phyloP scores from a whole-genome alignment of 2,113 vertebrate genomes.

The Solea solea region DNA sequence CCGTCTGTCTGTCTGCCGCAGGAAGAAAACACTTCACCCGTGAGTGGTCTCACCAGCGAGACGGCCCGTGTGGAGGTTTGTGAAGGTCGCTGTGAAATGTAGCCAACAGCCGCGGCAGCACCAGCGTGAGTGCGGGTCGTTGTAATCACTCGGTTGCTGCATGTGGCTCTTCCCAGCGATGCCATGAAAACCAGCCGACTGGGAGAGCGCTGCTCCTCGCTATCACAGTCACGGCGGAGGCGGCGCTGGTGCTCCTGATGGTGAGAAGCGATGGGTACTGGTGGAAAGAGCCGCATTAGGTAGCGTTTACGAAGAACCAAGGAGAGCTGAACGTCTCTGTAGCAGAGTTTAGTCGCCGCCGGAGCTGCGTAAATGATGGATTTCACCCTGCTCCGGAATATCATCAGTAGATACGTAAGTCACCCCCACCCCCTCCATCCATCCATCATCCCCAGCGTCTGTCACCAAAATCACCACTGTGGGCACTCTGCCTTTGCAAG shows the following conservation, averaged over 20 bases:
- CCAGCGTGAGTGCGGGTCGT: slow-evolving; percentile 15
- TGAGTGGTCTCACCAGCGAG: too few species aligned
- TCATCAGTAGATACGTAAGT: slow-evolving; percentile 82
- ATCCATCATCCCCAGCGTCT: slow-evolving; percentile 24
- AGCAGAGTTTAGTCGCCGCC: slow-evolving; percentile 40
- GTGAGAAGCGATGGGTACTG: slow-evolving; percentile 60
- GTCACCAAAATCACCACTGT: slow-evolving; percentile 5
- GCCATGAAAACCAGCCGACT: slow-evolving; percentile 72
- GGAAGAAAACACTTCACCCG: not conserved
- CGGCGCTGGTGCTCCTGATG: slow-evolving; percentile 18
- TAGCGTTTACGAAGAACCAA: slow-evolving; percentile 62
- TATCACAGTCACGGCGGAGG: slow-evolving; percentile 52
- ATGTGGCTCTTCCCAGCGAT: slow-evolving; percentile 65
- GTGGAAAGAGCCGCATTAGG: slow-evolving; percentile 52
- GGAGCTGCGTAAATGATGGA: slow-evolving; percentile 74
- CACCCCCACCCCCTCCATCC: not conserved
- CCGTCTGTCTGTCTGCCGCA: not conserved
- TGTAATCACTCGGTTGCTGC: slow-evolving; percentile 50
- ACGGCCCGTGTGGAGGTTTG: too few species aligned
- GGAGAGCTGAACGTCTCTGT: slow-evolving; percentile 51
- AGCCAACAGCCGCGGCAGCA: slow-evolving; percentile 24
- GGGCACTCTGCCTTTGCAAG: too few species aligned
- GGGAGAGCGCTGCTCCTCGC: slow-evolving; percentile 62
- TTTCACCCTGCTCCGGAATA: slow-evolving; percentile 76
- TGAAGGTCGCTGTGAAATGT: slow-evolving; percentile 42